phyloP scores from a whole-genome alignment of 1,140 invertebrate genomes.

The Drosophila seguyi region DNA sequence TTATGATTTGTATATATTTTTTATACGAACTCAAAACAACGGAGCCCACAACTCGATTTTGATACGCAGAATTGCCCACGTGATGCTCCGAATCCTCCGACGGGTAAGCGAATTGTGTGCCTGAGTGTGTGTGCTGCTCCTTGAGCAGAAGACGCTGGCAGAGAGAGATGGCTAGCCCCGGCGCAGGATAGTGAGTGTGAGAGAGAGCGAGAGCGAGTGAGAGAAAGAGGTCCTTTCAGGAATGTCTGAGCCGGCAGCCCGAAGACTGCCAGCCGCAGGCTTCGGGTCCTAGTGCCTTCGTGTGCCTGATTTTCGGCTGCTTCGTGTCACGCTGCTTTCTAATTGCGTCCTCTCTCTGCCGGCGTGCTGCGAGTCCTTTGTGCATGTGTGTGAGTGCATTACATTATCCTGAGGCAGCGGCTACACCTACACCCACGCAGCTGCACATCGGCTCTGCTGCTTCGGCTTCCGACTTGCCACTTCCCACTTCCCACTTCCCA shows the following conservation, averaged over 20 bases:
- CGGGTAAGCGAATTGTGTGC: constrained; percentile 67
- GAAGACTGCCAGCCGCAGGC: constrained; percentile 65
- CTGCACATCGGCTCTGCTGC: constrained; percentile 47
- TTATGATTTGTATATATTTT: constrained; percentile 84
- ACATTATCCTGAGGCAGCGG: constrained; percentile 68
- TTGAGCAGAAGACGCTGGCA: constrained; percentile 42
- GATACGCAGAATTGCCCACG: constrained; percentile 60
- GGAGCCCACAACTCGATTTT: constrained; percentile 53
- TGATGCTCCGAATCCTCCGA: constrained; percentile 74
- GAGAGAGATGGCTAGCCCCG: constrained; percentile 19
- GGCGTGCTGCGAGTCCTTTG: constrained; percentile 27
- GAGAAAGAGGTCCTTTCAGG: constrained; percentile 25
- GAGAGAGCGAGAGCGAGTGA: background rate
- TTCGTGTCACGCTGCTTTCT: constrained; percentile 74
- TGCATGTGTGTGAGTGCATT: constrained; percentile 61
- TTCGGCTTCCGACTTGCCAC: constrained; percentile 38
- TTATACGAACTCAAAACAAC: constrained; percentile 72
- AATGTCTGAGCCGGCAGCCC: constrained; percentile 36
- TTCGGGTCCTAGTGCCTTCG: constrained; percentile 46
- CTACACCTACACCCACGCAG: constrained; percentile 54
- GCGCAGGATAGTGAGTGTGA: background rate
- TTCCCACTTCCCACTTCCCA: constrained; percentile 20
- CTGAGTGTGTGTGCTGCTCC: constrained; percentile 17
- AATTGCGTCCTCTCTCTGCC: constrained; percentile 70
- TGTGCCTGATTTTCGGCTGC: constrained; percentile 59